Evolutionary conservation across 1,140 invertebrate genomes (phyloP), one percentile per base, ranked within the genome.

Genomic region (Vanessa tameamea): DNA sequence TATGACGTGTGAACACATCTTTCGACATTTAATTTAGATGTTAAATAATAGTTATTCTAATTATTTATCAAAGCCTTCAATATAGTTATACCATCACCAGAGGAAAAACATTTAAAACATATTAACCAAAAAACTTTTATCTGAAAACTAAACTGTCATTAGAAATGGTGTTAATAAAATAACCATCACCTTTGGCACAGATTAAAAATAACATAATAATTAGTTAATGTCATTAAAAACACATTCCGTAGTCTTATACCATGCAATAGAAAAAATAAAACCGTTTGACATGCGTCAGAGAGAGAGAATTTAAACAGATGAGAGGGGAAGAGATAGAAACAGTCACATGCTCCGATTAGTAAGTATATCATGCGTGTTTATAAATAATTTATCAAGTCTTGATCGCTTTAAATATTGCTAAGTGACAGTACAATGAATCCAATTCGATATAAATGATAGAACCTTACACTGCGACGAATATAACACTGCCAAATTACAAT

Each of bases 351-450:
- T 75, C 66, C 14, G 63, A 63, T 72, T 63, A 69, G 64, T 67
- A 47, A 16, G 13, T 74, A 53, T 75, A 26, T 50, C 63, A 80
- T 72, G 68, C 69, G 31, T 72, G 69, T 69, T 48, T 61, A 47
- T 48, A 68, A 8, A 48, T 53, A 26, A 66, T 16, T 59, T 73
- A 59, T 78, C 9, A 72, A 78, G 82, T 86, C 86, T 89, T 87
- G 87, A 89, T 89, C 87, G 85, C 86, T 87, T 75, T 77, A 76
- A 79, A 82, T 81, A 82, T 85, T 83, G 85, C 75, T 84, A 85
- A 75, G 77, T 73, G 80, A 79, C 77, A 83, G 74, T 73, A 80
- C 53, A 69, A 78, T 70, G 13, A 57, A 26, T 23, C 20, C 53
- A 57, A 74, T 76, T 77, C 59, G 72, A 79, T 78, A 71, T 57